Evolutionary conservation across 2,113 vertebrate genomes (phyloP), one percentile per base, ranked within the genome.

Genomic region (Prunella himalayana): DNA sequence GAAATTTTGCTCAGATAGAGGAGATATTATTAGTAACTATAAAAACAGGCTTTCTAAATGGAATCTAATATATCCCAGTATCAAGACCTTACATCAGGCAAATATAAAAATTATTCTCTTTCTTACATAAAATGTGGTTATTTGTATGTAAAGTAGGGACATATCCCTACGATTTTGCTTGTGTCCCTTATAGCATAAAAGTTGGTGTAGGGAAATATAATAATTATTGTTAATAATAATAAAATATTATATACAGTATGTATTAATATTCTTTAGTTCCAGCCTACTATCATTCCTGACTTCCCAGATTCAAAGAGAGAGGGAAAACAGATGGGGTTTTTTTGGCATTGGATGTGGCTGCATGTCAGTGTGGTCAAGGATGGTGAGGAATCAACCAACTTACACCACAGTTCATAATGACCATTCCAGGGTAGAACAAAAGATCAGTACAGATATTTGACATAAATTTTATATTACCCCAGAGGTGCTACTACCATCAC

Each of bases 1-100:
- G 85, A 95, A 92, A 84, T 86, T 88, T 95, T 85, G 24, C 30
- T 92, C 65, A 63, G 42, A 86, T 85, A 59, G 53, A 79, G 44
- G 31, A 81, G 47, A 53, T 85, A 45, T 65, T 92, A 76, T 18
- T 87, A 89, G 71, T 65, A 87, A 86, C 60, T 88, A 76, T 42
- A 44, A 88, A 92, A 93, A 65, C 9, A 88, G 42, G 3, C 50
- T 90, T 95, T 77, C 35, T 83, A 70, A 88, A 66, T 51, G n/a
- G 44, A 81, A 88, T 83, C 25, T 90, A 39, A 51, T 69, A 1
- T 85, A 82, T 70, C 41, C 42, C 37, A n/a, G 14, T 70, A 70
- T 69, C 49, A 88, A 91, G 64, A 22, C 41, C 44, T 92, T 85
- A 63, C 25, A 66, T 24, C 21, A 80, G 41, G 51, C 7, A 17